A percentile compares a stretch with the other conserved stretches of the same genome.
Conservation (phyloP, 2,797 vertebrate genomes). For the Acipenser transmontanus region DNA sequence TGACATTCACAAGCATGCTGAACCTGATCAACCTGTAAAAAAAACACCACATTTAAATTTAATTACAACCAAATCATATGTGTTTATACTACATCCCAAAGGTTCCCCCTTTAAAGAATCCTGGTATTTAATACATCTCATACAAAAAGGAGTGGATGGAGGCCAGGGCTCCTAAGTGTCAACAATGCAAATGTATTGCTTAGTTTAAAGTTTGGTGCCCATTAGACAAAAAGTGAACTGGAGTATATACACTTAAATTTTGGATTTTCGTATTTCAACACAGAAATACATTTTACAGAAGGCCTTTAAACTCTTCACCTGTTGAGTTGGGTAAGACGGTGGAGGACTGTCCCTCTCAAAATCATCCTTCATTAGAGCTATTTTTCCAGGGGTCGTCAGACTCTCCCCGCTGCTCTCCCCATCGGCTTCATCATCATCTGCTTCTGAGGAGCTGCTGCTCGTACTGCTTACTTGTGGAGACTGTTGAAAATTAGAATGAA, state of each 20-base stretch:
- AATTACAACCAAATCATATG: no score
- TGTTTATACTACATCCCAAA: no score
- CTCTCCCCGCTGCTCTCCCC: constrained; percentile 69
- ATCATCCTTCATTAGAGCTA: constrained; percentile 46
- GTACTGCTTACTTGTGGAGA: constrained; percentile 66
- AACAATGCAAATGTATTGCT: no score
- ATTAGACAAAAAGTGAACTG: no score
- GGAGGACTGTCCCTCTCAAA: constrained; percentile 67
- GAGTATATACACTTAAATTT: no score
- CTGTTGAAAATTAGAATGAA: constrained; percentile 37
- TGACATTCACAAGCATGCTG: constrained; percentile 90
- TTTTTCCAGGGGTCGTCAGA: constrained; percentile 54
- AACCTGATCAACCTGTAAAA: constrained; percentile 67
- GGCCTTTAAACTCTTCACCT: constrained; percentile 54
- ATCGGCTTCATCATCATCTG: constrained; percentile 84
- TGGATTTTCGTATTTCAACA: no score
- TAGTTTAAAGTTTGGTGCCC: no score
- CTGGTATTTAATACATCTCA: no score
- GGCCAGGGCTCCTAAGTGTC: no score
- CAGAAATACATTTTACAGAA: background rate
- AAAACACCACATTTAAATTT: no score
- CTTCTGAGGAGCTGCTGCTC: constrained; percentile 81
- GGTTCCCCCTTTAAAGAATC: no score
- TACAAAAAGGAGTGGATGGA: no score
- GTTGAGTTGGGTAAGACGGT: constrained; percentile 80